Evolutionary conservation across 2,797 vertebrate species (phyloP), one percentile per base, ranked within the genome.

Genomic region (Sciaenops ocellatus): DNA sequence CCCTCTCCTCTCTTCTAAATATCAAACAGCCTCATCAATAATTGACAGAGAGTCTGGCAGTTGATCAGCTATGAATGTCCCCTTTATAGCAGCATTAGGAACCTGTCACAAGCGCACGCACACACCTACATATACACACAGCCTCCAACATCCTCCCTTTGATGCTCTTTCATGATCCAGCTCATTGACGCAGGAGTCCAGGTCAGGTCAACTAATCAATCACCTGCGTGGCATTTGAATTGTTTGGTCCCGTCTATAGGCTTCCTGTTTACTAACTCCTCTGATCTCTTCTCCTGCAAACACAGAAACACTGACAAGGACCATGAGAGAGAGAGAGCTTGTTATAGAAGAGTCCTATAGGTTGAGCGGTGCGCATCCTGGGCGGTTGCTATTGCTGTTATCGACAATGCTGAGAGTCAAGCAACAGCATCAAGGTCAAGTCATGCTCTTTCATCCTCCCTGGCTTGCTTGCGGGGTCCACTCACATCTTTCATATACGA

Each of bases 141-240:
- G 34, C 38, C 28, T 34, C 61, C 67, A 63, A 54, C 81, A 38
- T 48, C 79, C 65, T 82, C 50, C 72, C 85, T 91, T 93, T 93
- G 90, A 93, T 93, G 90, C 80, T 89, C 85, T 90, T 93, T 93
- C 84, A 91, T 90, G 87, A 83, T 79, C 89, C 82, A 79, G 89
- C 74, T 90, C 82, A 92, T 92, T 91, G 92, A 93, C 59, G 76
- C 73, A 50, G 69, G 80, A 86, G 83, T 81, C 76, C 63, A 20
- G 85, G 85, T 90, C 90, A 87, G 87, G 89, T 88, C 89, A 88
- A 66, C 84, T 89, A 92, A 94, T 94, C 92, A 93, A 94, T 93
- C 87, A 85, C 82, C 81, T 52, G 76, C 1, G 50, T 92, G 93
- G 85, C 91, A 92, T 93, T 93, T 94, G 87, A 88, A 91, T 89